Evolutionary conservation across 2,888 invertebrate genomes (phyloP), one percentile per base, ranked within the genome.

Genomic region (Tachina grossa): DNA sequence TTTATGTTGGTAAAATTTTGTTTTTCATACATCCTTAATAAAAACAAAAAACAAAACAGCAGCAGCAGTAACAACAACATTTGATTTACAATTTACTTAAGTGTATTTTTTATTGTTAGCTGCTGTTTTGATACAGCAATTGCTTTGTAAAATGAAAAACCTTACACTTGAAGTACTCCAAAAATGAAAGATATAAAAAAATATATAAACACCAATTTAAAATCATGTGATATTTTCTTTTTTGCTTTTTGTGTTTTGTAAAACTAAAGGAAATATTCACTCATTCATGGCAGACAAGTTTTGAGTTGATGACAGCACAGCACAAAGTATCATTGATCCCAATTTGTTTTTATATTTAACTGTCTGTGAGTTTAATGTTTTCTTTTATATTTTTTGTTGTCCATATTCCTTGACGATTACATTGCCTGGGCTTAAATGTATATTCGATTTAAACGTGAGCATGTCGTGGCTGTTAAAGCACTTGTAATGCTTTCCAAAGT

Each of bases 381-480:
- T 71, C 43, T 53, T 55, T 14, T n/a, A 43, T n/a, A 9, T 63
- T 49, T 71, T 9, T 16, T 72, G 11, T 65, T 49, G 59, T 74
- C 66, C 57, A 39, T 80, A 55, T 55, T 87, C 65, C 79, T 80
- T 69, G 47, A 77, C 61, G 87, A 79, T 79, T 74, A 83, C 71
- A 74, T 51, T 76, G 84, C 84, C 76, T 59, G 53, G 51, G 59
- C 71, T 79, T 84, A 69, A 81, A 63, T 84, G 49, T 45, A 49
- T 75, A 76, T 80, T 80, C 71, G 47, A 65, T 59, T 80, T 49
- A 65, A 66, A 59, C 84, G 51, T 45, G 68, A 68, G 68, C 43
- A 83, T 31, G 1, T 31, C 80, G 68, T 79, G 83, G 51, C 72
- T 61, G 57, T 45, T 78, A 16, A 41, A 65, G 41, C 19, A 80